Conservation (phyloP, 2,888 invertebrate genomes). For the Orthonychiurus folsomi region DNA sequence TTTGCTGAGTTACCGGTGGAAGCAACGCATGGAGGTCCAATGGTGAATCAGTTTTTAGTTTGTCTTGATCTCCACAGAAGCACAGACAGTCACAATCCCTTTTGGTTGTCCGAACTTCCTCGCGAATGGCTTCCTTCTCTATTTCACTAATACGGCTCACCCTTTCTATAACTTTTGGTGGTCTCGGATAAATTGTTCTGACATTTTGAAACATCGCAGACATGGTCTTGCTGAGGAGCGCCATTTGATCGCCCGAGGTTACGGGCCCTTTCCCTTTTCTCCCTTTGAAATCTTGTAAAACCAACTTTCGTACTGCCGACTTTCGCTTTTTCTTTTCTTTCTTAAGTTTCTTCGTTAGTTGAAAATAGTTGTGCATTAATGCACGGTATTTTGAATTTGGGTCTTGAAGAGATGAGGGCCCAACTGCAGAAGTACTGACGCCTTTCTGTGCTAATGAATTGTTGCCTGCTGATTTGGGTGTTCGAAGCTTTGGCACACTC, state of each 20-base stretch:
- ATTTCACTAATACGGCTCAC: too few relatives aligned
- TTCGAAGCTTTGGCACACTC: too few relatives aligned
- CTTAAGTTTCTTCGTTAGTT: background rate
- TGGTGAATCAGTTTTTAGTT: background rate
- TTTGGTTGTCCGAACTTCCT: background rate
- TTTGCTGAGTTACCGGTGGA: background rate
- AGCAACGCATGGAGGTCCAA: too few relatives aligned
- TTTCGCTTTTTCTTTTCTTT: background rate
- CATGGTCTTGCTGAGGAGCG: too few relatives aligned
- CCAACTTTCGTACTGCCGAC: background rate
- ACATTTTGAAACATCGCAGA: too few relatives aligned
- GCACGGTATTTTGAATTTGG: too few relatives aligned
- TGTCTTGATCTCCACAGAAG: background rate
- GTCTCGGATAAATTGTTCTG: background rate
- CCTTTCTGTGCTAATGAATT: too few relatives aligned
- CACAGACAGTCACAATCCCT: constrained; percentile 5
- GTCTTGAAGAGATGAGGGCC: too few relatives aligned
- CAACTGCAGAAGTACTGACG: too few relatives aligned
- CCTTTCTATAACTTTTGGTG: background rate
- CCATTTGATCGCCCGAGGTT: background rate
- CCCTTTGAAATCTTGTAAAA: background rate
- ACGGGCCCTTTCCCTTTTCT: background rate
- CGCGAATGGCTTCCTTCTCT: background rate
- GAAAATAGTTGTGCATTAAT: background rate
- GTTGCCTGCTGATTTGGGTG: too few relatives aligned